Conservation (phyloP, 2,797 vertebrate genomes). For the Hafferia zeledoni region DNA sequence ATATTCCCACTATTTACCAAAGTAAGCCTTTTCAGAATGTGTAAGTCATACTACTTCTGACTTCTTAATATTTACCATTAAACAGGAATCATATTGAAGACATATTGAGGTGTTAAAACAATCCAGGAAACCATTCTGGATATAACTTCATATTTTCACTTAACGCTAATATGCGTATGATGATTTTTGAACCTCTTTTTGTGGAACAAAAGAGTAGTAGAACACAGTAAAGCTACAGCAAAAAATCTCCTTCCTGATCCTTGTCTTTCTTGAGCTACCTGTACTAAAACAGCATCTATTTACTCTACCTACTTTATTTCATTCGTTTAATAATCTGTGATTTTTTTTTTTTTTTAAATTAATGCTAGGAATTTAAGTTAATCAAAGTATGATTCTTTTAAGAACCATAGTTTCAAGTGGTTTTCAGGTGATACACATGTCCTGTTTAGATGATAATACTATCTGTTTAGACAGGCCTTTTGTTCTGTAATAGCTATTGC, state of each 20-base stretch:
- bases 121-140: not conserved
- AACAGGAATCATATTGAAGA: not conserved
- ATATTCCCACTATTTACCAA: not conserved
- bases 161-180: not conserved
- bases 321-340: not conserved
- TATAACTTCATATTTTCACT: not conserved
- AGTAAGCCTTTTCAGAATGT: not conserved
- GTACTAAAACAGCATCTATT: not conserved
- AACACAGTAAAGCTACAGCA: not conserved
- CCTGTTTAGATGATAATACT: not conserved
- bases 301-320: not conserved
- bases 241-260: not conserved
- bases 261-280: not conserved
- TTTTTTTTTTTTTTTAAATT: not conserved
- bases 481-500: not conserved
- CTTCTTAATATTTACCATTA: not conserved
- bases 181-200: not conserved
- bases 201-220: not conserved
- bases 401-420: not conserved
- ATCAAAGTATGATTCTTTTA: not conserved
- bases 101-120: not conserved
- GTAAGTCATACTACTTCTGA: not conserved
- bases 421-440: not conserved
- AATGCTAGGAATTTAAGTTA: not conserved
- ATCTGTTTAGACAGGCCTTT: not conserved